Evolutionary conservation across 2,888 invertebrate genomes (phyloP).

Genomic region (Synanthedon vespiformis): DNA sequence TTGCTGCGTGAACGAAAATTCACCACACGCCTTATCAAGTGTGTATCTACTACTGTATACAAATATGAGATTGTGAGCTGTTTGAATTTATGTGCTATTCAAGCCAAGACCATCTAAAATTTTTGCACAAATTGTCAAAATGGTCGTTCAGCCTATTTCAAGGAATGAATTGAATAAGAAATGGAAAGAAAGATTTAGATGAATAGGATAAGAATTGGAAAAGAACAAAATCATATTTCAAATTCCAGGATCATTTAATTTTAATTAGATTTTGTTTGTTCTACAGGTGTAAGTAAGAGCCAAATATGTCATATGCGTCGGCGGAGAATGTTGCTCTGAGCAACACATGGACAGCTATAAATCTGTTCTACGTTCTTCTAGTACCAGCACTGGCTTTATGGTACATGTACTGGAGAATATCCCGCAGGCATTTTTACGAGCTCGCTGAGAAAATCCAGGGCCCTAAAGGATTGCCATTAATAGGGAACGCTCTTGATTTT

Average conservation of each 20-base stretch:
- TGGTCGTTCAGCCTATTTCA: too few species aligned
- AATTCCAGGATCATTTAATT: neutral
- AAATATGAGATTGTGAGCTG: too few species aligned
- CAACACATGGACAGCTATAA: constrained; percentile 72
- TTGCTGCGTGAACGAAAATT: too few species aligned
- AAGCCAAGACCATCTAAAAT: too few species aligned
- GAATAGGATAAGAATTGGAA: too few species aligned
- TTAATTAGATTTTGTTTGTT: neutral
- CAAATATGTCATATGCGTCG: constrained; percentile 48
- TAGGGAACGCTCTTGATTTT: constrained; percentile 82
- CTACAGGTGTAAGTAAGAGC: neutral
- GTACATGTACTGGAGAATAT: constrained; percentile 81
- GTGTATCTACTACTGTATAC: too few species aligned
- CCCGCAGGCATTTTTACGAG: constrained; percentile 77
- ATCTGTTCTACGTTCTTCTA: constrained; percentile 79
- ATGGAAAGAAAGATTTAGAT: too few species aligned
- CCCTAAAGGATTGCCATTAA: constrained; percentile 76
- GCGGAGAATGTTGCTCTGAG: constrained; percentile 51
- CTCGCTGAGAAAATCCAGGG: constrained; percentile 80
- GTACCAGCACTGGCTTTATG: constrained; percentile 77
- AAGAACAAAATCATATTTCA: too few species aligned
- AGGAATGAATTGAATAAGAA: too few species aligned
- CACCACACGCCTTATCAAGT: too few species aligned
- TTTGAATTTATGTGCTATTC: too few species aligned
- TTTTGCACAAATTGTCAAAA: too few species aligned